Percentiles rank a stretch among this genome's conserved stretches.
phyloP scores from a whole-genome alignment of 2,888 invertebrate species.

The Oscheius sp. region DNA sequence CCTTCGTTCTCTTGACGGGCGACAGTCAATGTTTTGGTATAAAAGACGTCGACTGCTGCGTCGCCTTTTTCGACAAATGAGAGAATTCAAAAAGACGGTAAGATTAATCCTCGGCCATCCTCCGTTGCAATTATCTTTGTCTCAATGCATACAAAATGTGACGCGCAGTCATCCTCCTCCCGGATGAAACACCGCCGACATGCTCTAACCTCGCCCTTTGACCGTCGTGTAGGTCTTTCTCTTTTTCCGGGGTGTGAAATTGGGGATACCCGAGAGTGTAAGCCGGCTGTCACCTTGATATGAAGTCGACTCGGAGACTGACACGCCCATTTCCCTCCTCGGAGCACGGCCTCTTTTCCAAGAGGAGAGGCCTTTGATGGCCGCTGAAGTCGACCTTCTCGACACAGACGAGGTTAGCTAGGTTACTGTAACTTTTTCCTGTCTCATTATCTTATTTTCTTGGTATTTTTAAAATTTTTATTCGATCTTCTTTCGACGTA shows the following conservation, averaged over 20 bases:
- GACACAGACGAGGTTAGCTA: constrained; percentile 32
- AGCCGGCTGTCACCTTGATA: constrained; percentile 30
- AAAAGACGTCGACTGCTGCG: too few relatives aligned
- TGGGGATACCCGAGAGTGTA: constrained; percentile 2
- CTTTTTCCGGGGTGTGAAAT: neutral
- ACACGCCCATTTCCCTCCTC: constrained; percentile 17
- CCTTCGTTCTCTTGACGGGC: too few relatives aligned
- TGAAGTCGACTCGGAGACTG: neutral
- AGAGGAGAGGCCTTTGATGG: neutral
- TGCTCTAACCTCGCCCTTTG: constrained; percentile 25
- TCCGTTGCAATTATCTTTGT: neutral
- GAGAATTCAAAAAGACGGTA: too few relatives aligned
- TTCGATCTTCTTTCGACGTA: constrained; percentile 18
- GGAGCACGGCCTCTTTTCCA: neutral
- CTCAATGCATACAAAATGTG: constrained; percentile 28
- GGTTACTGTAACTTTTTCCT: too few relatives aligned
- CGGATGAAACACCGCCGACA: constrained; percentile 27
- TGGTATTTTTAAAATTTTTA: neutral
- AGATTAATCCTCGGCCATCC: neutral
- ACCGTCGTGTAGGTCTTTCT: constrained; percentile 12
- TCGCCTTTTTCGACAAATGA: too few relatives aligned
- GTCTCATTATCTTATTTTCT: neutral
- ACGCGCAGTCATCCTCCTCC: neutral
- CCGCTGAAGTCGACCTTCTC: constrained; percentile 28
- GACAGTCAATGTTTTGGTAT: too few relatives aligned